A percentile compares a stretch with the other conserved stretches of the same genome.
These are phyloP conservation scores for Aleiodes leptofemur DNA, from an alignment of 2,888 invertebrate species.

Conservation along the genomic window DNA sequence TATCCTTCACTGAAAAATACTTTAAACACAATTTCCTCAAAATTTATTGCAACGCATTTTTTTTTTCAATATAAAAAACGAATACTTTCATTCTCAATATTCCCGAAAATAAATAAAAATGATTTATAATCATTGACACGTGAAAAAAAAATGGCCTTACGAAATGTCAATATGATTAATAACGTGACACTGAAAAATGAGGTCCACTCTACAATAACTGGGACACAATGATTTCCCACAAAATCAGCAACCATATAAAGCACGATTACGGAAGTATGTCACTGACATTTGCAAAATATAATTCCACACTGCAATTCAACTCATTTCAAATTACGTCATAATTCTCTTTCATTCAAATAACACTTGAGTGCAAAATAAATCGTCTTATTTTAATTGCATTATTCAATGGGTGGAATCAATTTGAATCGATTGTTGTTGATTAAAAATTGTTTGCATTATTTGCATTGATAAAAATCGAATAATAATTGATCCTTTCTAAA, in stretches of 20 bases:
- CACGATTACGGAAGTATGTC: conserved; percentile 16
- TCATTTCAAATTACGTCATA: conserved; percentile 49
- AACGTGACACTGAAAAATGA: conserved; percentile 1
- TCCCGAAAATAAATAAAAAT: neutral
- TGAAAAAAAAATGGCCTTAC: neutral
- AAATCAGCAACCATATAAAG: conserved; percentile 24
- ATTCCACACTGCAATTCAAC: conserved; percentile 55
- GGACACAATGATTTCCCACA: conserved; percentile 8
- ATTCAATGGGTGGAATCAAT: conserved; percentile 11
- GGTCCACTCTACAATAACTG: neutral
- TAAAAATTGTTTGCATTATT: conserved; percentile 7
- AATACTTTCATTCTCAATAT: too few species aligned
- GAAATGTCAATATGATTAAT: conserved; percentile 22
- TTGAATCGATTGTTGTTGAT: conserved; percentile 45
- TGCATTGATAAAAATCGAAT: too few species aligned
- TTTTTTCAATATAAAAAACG: too few species aligned
- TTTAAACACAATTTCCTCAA: too few species aligned
- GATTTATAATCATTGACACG: neutral
- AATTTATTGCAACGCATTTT: too few species aligned
- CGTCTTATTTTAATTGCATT: conserved; percentile 50
- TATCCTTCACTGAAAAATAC: too few species aligned
- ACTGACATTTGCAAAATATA: conserved; percentile 14
- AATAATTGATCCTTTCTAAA: too few species aligned
- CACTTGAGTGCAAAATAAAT: conserved; percentile 51
- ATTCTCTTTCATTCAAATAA: conserved; percentile 4